These are phyloP conservation scores for Chionomys nivalis DNA, from an alignment of 2,113 vertebrate species.

Conservation along the genomic window DNA sequence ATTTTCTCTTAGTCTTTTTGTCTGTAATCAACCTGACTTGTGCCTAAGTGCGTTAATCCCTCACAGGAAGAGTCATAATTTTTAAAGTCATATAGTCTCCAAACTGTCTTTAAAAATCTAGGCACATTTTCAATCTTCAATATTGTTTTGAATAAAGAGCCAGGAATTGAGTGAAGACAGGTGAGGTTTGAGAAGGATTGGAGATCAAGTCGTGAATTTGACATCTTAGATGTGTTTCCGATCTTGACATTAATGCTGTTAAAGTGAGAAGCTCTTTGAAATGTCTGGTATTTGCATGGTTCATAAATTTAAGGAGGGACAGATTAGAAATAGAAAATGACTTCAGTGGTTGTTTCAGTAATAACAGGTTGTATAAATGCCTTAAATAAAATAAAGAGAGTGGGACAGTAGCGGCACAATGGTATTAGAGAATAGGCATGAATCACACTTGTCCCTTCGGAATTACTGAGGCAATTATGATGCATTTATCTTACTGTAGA, in stretches of 20 bases:
- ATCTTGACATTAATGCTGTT: neutral
- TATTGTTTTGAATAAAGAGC: neutral
- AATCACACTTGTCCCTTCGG: neutral
- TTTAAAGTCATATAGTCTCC: neutral
- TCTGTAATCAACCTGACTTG: neutral
- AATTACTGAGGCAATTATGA: neutral
- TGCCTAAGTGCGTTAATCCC: neutral
- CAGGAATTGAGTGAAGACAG: neutral
- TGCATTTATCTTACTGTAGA: neutral
- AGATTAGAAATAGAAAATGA: neutral
- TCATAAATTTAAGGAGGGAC: conserved; percentile 25
- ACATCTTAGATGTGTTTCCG: neutral
- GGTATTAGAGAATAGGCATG: neutral
- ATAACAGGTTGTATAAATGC: neutral
- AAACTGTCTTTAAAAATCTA: neutral
- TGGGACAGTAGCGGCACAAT: neutral
- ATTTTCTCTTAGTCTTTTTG: neutral
- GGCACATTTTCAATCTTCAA: neutral
- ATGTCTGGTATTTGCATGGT: neutral
- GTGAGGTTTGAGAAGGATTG: neutral
- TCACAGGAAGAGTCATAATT: neutral
- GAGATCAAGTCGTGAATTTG: neutral
- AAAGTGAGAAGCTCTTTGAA: neutral
- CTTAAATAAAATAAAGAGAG: neutral
- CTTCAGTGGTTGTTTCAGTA: neutral